phyloP scores from a whole-genome alignment of 2,113 vertebrate genomes.

The Grallaria varia region DNA sequence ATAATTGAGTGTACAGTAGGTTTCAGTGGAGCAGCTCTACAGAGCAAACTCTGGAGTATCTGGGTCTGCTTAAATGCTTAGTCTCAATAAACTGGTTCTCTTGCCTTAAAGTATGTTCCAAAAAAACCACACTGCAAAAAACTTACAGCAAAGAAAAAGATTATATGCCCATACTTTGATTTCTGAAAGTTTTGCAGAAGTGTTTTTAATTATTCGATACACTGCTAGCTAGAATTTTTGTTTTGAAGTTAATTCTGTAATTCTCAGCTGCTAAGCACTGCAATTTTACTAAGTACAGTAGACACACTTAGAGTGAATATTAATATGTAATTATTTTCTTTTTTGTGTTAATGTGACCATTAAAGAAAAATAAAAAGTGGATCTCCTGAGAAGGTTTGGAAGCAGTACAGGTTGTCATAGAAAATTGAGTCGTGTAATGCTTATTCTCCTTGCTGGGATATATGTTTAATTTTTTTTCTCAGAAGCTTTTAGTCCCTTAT shows the following conservation, averaged over 20 bases:
- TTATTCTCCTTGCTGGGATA: constrained; percentile 6
- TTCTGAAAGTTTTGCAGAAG: not conserved
- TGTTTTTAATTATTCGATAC: not conserved
- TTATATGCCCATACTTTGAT: rapidly evolving
- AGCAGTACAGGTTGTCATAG: not conserved
- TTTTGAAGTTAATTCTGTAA: not conserved
- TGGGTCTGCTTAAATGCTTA: not conserved
- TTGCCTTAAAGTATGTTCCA: not conserved
- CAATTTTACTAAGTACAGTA: not conserved
- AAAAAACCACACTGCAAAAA: not conserved
- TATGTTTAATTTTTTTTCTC: not conserved
- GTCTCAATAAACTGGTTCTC: not conserved
- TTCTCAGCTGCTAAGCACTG: not conserved
- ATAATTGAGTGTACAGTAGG: not conserved
- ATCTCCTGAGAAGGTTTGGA: constrained; percentile 15
- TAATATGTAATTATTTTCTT: not conserved
- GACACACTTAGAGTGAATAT: not conserved
- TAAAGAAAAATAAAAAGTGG: not conserved
- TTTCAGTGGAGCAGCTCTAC: not conserved
- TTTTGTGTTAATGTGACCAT: constrained; percentile 4
- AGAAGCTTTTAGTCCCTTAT: not conserved
- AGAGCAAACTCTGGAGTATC: not conserved
- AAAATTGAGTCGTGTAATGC: constrained; percentile 16
- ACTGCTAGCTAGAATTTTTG: not conserved
- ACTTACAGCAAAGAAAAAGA: not conserved